Percentiles rank a stretch among this genome's conserved stretches.
Evolutionary conservation across 2,888 invertebrate genomes (phyloP).

Genomic region (Nephrotoma guestfalica): DNA sequence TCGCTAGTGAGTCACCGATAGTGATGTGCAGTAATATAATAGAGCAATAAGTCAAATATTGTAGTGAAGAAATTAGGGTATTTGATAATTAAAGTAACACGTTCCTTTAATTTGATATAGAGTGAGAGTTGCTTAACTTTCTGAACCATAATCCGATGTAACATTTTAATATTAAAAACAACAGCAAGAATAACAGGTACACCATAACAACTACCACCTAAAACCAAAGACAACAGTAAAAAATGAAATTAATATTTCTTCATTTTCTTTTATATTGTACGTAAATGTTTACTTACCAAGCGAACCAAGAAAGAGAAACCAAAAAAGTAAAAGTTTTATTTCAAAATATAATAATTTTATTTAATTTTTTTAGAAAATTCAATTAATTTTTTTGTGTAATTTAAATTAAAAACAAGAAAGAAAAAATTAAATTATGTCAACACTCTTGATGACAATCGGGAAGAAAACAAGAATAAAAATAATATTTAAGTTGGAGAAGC

Average conservation of each 20-base stretch:
- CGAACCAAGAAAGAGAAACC: not conserved
- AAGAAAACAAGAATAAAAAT: not conserved
- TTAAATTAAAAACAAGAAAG: not conserved
- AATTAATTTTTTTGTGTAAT: not conserved
- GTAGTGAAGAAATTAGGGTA: not conserved
- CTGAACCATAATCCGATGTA: not conserved
- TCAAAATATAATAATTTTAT: not conserved
- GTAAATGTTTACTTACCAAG: not conserved
- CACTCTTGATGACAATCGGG: not conserved
- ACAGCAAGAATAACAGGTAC: not conserved
- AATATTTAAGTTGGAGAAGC: not conserved
- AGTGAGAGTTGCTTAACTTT: not conserved
- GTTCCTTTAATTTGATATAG: not conserved
- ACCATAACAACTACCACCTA: not conserved
- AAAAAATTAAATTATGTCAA: not conserved
- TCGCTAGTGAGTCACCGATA: too few relatives aligned
- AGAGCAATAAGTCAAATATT: too few relatives aligned
- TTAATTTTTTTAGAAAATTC: not conserved
- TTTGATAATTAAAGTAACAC: not conserved
- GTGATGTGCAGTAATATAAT: too few relatives aligned
- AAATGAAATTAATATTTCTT: not conserved
- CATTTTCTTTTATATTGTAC: not conserved
- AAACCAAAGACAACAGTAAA: not conserved
- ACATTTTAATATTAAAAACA: not conserved
- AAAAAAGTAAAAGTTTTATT: not conserved